Evolutionary conservation across 2,797 vertebrate species (phyloP), one percentile per base, ranked within the genome.

Genomic region (Dallia pectoralis): DNA sequence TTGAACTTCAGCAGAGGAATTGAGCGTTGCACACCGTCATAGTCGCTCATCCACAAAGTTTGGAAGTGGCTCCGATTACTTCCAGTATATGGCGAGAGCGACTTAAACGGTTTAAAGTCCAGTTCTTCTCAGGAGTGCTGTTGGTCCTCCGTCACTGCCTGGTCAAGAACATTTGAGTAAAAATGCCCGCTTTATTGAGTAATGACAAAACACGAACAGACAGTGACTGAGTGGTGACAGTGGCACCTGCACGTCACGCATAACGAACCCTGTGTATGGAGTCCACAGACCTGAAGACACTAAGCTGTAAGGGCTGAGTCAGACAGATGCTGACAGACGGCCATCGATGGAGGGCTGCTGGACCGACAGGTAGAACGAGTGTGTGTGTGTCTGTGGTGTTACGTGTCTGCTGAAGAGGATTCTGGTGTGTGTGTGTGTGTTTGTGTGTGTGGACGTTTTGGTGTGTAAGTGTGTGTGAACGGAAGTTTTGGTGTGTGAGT

Each of bases 31-130:
- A 56, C 22, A 12, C 49, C 25, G 49, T 56, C 48, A 56, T 78
- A 85, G 76, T 81, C 70, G 75, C 64, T 79, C 80, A 79, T 64
- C 30, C 76, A 74, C 79, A 72, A 83, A 77, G 51, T 71, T 62
- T 29, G 76, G 74, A 82, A 61, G 33, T 3, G 36, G 48, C 65
- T n/a, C 22, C 8, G 74, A 73, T 76, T 78, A 84, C 64, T 29
- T 78, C 67, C 30, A 70, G 44, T 11, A 15, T 44, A 44, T 7
- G 44, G n/a, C 14, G 64, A 19, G 36, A 33, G 32, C 19, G 40
- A 48, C 27, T 18, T 18, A 8, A 16, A 2, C 3, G 3, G 53
- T 19, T 85, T 84, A 59, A 68, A 77, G 76, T 81, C 74, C 48
- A 25, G 75, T 51, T 7, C 67, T 44, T 30, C 48, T 19, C 0